These are phyloP conservation scores for Agrilus planipennis DNA, from an alignment of 1,140 invertebrate species.

Conservation along the genomic window DNA sequence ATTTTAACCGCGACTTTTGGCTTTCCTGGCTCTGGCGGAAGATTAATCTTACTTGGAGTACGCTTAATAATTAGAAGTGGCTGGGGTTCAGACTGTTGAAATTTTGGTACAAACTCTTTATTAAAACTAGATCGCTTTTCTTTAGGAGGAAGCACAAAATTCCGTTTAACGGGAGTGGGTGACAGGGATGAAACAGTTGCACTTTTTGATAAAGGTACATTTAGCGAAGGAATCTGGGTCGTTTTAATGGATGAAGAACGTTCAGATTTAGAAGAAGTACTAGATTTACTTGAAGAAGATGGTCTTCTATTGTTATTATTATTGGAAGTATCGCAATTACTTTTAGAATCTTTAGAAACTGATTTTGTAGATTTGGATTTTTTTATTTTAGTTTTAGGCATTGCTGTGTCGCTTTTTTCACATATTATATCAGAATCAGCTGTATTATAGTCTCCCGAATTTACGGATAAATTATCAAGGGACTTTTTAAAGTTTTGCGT, in stretches of 20 bases:
- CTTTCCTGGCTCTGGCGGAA: slow-evolving; percentile 29
- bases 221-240: neutral
- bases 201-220: slow-evolving; percentile 17
- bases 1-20: slow-evolving; percentile 27
- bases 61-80: slow-evolving; percentile 32
- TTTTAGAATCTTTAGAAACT: neutral
- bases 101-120: slow-evolving; percentile 21
- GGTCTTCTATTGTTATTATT: neutral
- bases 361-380: too few species aligned
- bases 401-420: neutral
- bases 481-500: slow-evolving; percentile 17
- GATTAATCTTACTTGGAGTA: slow-evolving; percentile 31
- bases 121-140: slow-evolving; percentile 24
- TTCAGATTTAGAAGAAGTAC: slow-evolving; percentile 8
- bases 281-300: slow-evolving; percentile 8
- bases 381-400: neutral
- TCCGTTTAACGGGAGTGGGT: slow-evolving; percentile 12
- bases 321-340: neutral
- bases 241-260: neutral
- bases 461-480: slow-evolving; percentile 19
- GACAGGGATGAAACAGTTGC: slow-evolving; percentile 13
- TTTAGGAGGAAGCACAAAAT: slow-evolving; percentile 27
- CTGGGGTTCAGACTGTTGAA: slow-evolving; percentile 19
- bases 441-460: slow-evolving; percentile 16
- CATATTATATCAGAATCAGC: slow-evolving; percentile 1